Conservation (phyloP, 1,140 invertebrate genomes). For the Apis cerana region DNA sequence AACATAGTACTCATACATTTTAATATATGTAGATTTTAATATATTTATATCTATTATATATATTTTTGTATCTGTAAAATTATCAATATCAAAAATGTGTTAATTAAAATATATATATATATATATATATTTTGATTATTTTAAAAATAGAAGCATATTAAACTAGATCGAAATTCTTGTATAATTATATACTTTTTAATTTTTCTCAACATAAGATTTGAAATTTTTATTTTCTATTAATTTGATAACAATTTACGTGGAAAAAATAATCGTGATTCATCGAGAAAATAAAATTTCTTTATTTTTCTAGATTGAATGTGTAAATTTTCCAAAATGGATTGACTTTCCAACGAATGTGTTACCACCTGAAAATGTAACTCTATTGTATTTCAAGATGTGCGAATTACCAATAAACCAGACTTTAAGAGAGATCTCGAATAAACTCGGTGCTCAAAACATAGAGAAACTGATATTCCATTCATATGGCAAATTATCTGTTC, state of each 20-base stretch:
- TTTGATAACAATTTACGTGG: background rate
- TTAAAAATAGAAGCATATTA: background rate
- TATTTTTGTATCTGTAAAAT: background rate
- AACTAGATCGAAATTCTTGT: background rate
- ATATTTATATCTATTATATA: too few relatives aligned
- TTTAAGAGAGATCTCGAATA: conserved; percentile 61
- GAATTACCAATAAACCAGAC: conserved; percentile 63
- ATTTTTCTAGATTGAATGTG: conserved; percentile 51
- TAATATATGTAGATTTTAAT: too few relatives aligned
- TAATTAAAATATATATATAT: background rate
- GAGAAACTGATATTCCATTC: conserved; percentile 80
- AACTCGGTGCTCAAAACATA: conserved; percentile 77
- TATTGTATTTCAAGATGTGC: conserved; percentile 62
- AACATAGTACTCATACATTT: too few relatives aligned
- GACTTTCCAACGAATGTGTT: conserved; percentile 50
- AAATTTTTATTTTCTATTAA: conserved; percentile 11
- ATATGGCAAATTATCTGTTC: conserved; percentile 76
- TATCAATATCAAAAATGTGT: background rate
- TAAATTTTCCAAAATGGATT: conserved; percentile 51
- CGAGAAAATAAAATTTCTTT: background rate
- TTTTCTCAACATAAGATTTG: background rate
- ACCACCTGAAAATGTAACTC: conserved; percentile 25
- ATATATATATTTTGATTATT: background rate
- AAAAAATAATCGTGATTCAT: background rate
- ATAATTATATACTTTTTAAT: background rate